Evolutionary conservation across 2,113 vertebrate species (phyloP).

Genomic region (Austrofundulus limnaeus): DNA sequence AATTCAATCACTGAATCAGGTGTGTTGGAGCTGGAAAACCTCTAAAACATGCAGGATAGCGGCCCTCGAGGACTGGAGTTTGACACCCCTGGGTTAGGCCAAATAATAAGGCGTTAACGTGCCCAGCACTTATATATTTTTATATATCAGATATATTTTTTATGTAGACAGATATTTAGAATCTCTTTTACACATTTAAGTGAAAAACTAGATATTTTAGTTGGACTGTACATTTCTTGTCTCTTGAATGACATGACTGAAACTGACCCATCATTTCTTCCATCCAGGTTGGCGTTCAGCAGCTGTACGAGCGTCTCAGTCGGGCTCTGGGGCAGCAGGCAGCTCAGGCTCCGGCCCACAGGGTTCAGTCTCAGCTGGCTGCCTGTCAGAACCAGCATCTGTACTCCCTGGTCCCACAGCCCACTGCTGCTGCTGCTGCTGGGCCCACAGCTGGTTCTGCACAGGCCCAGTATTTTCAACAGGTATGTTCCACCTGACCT

Average conservation of each 20-base stretch:
- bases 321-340: slow-evolving; percentile 85
- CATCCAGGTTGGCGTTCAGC: slow-evolving; percentile 80
- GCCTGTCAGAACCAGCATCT: slow-evolving; percentile 61
- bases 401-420: slow-evolving; percentile 55
- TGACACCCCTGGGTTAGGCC: too few species aligned
- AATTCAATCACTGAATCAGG: too few species aligned
- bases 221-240: neutral
- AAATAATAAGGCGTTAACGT: too few species aligned
- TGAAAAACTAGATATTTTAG: neutral
- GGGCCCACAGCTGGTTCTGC: slow-evolving; percentile 33
- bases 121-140: too few species aligned
- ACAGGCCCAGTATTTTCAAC: slow-evolving; percentile 76
- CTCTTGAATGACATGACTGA: neutral
- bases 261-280: neutral
- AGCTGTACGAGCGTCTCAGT: slow-evolving; percentile 87
- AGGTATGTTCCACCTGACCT: slow-evolving; percentile 50
- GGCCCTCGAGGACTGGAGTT: too few species aligned
- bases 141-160: too few species aligned
- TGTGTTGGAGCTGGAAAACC: too few species aligned
- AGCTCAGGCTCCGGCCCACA: slow-evolving; percentile 49
- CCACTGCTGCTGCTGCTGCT: slow-evolving; percentile 29
- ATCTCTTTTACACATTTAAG: too few species aligned
- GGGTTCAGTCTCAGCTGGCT: slow-evolving; percentile 44
- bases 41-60: too few species aligned
- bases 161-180: too few species aligned